These are phyloP conservation scores for Betta splendens DNA, from an alignment of 2,797 vertebrate species.

Conservation along the genomic window DNA sequence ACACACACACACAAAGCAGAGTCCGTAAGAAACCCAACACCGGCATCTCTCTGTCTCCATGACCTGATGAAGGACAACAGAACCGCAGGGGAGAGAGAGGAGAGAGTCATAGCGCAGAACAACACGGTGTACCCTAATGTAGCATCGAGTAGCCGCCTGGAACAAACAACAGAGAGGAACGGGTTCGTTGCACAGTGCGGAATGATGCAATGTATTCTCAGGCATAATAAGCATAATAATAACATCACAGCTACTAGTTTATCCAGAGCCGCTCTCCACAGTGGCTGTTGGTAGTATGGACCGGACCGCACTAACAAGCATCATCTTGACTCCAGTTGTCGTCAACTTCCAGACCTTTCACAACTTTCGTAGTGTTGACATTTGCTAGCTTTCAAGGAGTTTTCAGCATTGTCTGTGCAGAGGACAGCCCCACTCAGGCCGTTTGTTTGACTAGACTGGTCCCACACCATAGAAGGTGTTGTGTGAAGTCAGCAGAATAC, in stretches of 20 bases:
- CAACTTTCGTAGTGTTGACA: constrained; percentile 19
- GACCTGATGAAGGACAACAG: constrained; percentile 77
- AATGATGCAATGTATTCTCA: constrained; percentile 6
- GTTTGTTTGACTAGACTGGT: constrained; percentile 43
- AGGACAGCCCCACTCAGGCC: constrained; percentile 9
- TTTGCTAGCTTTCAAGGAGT: constrained; percentile 49
- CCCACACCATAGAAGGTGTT: constrained; percentile 55
- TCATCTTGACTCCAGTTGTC: no score
- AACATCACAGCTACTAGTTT: not conserved
- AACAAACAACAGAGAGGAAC: constrained; percentile 28
- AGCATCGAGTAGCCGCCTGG: constrained; percentile 46
- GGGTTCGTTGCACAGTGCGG: constrained; percentile 11
- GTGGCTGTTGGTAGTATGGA: not conserved
- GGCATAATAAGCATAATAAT: constrained; percentile 13
- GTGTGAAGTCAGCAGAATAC: constrained; percentile 46
- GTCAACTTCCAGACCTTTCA: constrained; percentile 21
- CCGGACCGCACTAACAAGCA: constrained; percentile 3
- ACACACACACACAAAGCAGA: constrained; percentile 40
- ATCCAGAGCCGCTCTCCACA: not conserved
- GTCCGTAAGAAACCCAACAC: constrained; percentile 75
- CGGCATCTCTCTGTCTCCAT: constrained; percentile 57
- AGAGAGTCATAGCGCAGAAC: constrained; percentile 37
- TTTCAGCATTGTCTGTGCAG: constrained; percentile 30
- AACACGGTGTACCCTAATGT: constrained; percentile 51
- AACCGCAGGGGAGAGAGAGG: constrained; percentile 69